phyloP scores from a whole-genome alignment of 1,140 invertebrate species.

The Drosophila albomicans region DNA sequence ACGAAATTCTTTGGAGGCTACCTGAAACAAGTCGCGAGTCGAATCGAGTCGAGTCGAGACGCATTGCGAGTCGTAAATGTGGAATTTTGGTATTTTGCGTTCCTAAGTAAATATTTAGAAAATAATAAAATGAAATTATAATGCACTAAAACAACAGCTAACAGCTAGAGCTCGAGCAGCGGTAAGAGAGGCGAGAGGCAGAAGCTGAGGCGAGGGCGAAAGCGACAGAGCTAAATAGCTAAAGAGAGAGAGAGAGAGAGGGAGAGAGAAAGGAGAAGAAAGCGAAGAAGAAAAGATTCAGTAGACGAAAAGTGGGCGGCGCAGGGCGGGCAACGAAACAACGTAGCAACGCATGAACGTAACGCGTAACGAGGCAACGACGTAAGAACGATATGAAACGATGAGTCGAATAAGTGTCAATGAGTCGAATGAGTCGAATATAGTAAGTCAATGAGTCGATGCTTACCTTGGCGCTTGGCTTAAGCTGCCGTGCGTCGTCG shows the following conservation, averaged over 20 bases:
- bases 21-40: neutral
- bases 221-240: conserved; percentile 12
- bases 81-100: conserved; percentile 46
- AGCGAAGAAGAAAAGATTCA: neutral
- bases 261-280: neutral
- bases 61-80: conserved; percentile 60
- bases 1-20: conserved; percentile 8
- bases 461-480: conserved; percentile 84
- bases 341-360: too few relatives aligned
- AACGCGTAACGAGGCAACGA: too few relatives aligned
- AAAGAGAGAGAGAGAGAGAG: neutral
- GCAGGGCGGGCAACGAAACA: neutral
- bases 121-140: conserved; percentile 73
- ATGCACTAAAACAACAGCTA: conserved; percentile 43
- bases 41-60: neutral
- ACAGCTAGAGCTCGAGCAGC: neutral
- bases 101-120: conserved; percentile 75
- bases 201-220: conserved; percentile 13
- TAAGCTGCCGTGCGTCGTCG: conserved; percentile 83
- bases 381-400: neutral
- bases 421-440: too few relatives aligned
- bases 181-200: conserved; percentile 22
- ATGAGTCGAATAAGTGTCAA: too few relatives aligned
- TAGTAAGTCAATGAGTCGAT: neutral
- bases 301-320: neutral